Evolutionary conservation across 2,888 invertebrate species (phyloP).

Genomic region (Microchrysa polita): DNA sequence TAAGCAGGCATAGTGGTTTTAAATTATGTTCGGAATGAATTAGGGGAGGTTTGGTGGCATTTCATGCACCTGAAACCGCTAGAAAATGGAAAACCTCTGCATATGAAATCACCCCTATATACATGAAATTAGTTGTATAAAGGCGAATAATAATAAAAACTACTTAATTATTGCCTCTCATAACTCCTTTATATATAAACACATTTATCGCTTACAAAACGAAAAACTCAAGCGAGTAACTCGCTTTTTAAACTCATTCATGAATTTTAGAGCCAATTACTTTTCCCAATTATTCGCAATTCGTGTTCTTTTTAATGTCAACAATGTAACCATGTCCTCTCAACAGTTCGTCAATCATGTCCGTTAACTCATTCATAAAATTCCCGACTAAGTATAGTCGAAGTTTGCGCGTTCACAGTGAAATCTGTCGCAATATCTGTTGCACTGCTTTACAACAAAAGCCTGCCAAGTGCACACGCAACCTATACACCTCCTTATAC

Average conservation of each 20-base stretch:
- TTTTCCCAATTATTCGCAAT: not conserved
- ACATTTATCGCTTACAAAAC: not conserved
- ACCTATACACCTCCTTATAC: conserved; percentile 21
- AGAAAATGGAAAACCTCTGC: not conserved
- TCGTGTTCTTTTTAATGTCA: not conserved
- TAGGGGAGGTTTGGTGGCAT: not conserved
- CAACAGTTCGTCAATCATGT: conserved; percentile 4
- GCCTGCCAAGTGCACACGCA: not conserved
- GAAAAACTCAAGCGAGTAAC: conserved; percentile 1
- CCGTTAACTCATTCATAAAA: conserved; percentile 32
- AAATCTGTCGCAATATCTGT: not conserved
- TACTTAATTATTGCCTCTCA: not conserved
- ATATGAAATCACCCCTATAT: not conserved
- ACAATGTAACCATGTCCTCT: not conserved
- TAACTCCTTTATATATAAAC: too few relatives aligned
- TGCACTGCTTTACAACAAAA: conserved; percentile 23
- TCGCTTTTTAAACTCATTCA: not conserved
- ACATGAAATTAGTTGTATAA: not conserved
- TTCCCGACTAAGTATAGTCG: conserved; percentile 6
- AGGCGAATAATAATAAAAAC: not conserved
- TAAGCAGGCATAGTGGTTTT: not conserved
- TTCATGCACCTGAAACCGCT: not conserved
- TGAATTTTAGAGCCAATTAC: not conserved
- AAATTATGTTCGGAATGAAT: not conserved
- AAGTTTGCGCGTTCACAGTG: not conserved